Conservation (phyloP, 2,888 invertebrate genomes). For the Cantharis rufa region DNA sequence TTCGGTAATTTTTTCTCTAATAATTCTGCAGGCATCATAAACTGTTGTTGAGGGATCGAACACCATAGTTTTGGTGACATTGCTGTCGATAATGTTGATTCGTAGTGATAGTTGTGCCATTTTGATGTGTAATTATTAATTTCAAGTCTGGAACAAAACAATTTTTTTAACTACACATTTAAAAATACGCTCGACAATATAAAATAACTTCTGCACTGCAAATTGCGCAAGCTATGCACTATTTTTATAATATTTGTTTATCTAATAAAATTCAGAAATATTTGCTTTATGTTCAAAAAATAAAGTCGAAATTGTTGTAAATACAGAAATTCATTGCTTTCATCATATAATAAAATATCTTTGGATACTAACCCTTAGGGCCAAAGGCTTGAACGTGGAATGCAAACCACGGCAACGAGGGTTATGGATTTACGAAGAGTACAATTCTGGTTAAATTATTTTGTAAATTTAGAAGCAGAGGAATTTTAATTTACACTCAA, state of each 20-base stretch:
- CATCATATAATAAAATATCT: too few species aligned
- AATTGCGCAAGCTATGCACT: background rate
- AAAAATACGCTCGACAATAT: background rate
- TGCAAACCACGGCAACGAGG: too few species aligned
- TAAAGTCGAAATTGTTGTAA: background rate
- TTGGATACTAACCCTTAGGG: too few species aligned
- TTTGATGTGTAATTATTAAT: conserved; percentile 8
- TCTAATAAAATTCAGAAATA: background rate
- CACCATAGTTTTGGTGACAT: conserved; percentile 96
- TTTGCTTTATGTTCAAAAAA: background rate
- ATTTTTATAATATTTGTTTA: background rate
- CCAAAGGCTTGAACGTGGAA: too few species aligned
- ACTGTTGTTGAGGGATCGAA: conserved; percentile 95
- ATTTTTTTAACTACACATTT: background rate
- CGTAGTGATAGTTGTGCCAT: conserved; percentile 71
- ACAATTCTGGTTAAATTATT: too few species aligned
- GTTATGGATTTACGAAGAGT: too few species aligned
- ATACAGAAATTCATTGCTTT: too few species aligned
- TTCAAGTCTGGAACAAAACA: conserved; percentile 1
- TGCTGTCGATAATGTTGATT: conserved; percentile 80
- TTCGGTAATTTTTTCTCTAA: conserved; percentile 93
- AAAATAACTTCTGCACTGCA: background rate
- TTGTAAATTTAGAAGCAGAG: background rate
- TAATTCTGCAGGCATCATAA: conserved; percentile 94
- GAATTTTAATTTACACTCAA: background rate